Conservation (phyloP, 2,888 invertebrate species). For the Yponomeuta plumbellus region DNA sequence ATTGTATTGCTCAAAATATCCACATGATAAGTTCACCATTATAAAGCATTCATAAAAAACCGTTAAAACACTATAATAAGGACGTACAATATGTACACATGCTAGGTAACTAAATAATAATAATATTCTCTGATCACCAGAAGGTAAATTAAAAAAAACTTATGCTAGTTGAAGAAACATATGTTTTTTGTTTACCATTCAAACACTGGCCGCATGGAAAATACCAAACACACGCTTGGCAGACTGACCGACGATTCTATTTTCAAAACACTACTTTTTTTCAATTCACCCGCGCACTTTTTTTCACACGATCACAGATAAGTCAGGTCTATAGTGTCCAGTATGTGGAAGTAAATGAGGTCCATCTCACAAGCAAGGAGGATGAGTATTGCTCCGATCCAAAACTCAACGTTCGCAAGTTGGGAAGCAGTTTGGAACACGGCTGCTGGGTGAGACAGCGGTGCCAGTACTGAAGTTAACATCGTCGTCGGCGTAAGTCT, state of each 20-base stretch:
- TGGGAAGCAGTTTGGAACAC: constrained; percentile 45
- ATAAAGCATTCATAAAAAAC: too few species aligned
- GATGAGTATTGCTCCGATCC: constrained; percentile 59
- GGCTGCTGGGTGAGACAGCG: constrained; percentile 46
- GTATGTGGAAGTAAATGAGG: constrained; percentile 60
- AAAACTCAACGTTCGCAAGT: constrained; percentile 62
- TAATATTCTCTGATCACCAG: too few species aligned
- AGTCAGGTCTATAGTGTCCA: constrained; percentile 30
- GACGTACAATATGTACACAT: too few species aligned
- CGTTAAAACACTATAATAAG: too few species aligned
- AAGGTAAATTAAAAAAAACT: too few species aligned
- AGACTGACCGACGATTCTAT: constrained; percentile 32
- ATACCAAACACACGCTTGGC: constrained; percentile 30
- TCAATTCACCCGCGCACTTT: constrained; percentile 13
- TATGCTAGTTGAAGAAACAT: neutral
- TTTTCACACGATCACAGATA: constrained; percentile 22
- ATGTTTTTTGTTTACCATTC: constrained; percentile 39
- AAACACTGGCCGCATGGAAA: constrained; percentile 9
- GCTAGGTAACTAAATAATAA: too few species aligned
- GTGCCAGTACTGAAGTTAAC: constrained; percentile 56
- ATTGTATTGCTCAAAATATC: too few species aligned
- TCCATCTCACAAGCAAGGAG: constrained; percentile 70
- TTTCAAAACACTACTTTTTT: constrained; percentile 37
- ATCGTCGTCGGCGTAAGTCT: constrained; percentile 28
- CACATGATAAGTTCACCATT: too few species aligned